Conservation (phyloP, 2,888 invertebrate species). For the Sphaeridia pumilis region DNA sequence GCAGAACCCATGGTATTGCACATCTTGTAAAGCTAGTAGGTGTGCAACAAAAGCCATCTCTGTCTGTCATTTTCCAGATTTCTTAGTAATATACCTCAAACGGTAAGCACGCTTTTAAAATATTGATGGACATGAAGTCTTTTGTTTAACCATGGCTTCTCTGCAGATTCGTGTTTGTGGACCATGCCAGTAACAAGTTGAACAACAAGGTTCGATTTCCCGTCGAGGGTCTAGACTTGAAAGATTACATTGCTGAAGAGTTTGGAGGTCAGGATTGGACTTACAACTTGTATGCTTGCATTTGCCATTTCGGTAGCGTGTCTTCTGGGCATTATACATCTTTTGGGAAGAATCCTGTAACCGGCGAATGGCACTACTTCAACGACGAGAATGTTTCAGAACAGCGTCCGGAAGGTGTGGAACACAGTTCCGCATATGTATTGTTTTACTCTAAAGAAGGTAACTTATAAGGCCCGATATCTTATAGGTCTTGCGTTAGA, state of each 20-base stretch:
- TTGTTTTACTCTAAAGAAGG: conserved; percentile 52
- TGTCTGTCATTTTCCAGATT: conserved; percentile 52
- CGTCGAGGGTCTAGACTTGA: conserved; percentile 46
- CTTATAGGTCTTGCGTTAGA: too few species aligned
- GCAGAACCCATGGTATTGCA: conserved; percentile 55
- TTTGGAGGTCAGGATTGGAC: conserved; percentile 31
- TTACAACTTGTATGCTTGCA: conserved; percentile 52
- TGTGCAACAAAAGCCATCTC: conserved; percentile 54
- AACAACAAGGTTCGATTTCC: conserved; percentile 53
- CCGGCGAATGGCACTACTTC: conserved; percentile 49
- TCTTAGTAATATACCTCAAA: conserved; percentile 52
- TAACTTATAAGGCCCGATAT: conserved; percentile 19
- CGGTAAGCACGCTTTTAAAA: conserved; percentile 38
- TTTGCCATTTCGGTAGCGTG: conserved; percentile 53
- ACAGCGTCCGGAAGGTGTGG: conserved; percentile 48
- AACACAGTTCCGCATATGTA: conserved; percentile 51
- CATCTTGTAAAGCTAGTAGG: conserved; percentile 49
- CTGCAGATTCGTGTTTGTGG: conserved; percentile 51
- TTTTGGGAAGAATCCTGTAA: conserved; percentile 48
- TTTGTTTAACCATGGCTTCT: background rate
- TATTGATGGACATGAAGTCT: background rate
- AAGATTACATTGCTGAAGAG: conserved; percentile 41
- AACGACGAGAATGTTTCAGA: conserved; percentile 49
- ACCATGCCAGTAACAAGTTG: conserved; percentile 50
- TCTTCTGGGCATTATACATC: conserved; percentile 53